A percentile compares a stretch with the other conserved stretches of the same genome.
These are phyloP conservation scores for Cremastinae sp. DNA, from an alignment of 2,888 invertebrate species.

Conservation along the genomic window DNA sequence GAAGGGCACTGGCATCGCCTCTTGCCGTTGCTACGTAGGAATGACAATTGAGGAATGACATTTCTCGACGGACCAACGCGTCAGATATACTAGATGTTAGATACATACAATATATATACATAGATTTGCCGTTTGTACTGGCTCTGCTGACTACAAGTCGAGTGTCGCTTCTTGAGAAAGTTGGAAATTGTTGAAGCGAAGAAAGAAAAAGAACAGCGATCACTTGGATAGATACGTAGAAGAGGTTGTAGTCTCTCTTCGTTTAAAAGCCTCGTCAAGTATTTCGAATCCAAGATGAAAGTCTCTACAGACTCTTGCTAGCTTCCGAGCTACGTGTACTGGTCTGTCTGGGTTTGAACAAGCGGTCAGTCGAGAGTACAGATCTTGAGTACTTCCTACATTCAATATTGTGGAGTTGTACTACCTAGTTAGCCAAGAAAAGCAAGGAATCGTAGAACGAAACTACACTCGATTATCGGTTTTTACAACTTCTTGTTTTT, in stretches of 20 bases:
- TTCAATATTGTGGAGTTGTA: constrained; percentile 63
- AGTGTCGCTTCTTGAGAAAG: constrained; percentile 6
- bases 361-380: constrained; percentile 42
- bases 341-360: constrained; percentile 19
- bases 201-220: neutral
- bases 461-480: constrained; percentile 58
- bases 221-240: constrained; percentile 18
- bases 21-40: neutral
- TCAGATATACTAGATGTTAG: constrained; percentile 5
- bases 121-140: too few relatives aligned
- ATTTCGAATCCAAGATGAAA: constrained; percentile 45
- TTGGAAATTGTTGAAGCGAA: constrained; percentile 4
- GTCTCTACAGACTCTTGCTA: constrained; percentile 28
- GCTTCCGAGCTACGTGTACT: constrained; percentile 40
- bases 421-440: constrained; percentile 16
- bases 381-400: constrained; percentile 55
- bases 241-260: constrained; percentile 16
- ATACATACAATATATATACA: too few relatives aligned
- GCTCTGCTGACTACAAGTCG: constrained; percentile 8
- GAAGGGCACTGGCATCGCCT: neutral
- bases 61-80: neutral
- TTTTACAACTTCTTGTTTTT: too few relatives aligned
- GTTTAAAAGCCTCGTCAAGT: constrained; percentile 37
- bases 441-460: constrained; percentile 37
- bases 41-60: neutral